Evolutionary conservation across 2,113 vertebrate species (phyloP).

Genomic region (Cariama cristata): DNA sequence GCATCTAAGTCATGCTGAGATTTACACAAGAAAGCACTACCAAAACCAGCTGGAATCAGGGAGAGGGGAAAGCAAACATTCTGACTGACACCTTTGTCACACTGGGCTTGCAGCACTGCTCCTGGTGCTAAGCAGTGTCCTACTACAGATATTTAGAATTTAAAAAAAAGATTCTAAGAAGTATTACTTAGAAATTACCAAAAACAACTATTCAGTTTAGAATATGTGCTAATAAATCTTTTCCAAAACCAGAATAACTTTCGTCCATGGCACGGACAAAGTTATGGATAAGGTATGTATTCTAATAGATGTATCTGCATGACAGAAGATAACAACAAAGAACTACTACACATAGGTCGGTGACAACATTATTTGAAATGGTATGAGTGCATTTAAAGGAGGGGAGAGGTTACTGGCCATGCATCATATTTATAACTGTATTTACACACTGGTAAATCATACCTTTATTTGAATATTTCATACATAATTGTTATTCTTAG

Average conservation of each 20-base stretch:
- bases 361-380: neutral
- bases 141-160: neutral
- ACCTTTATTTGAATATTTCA: neutral
- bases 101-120: neutral
- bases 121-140: neutral
- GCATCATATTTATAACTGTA: neutral
- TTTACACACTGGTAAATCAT: neutral
- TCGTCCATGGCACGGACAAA: neutral
- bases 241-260: neutral
- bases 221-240: neutral
- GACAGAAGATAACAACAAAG: neutral
- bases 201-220: neutral
- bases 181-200: neutral
- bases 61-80: neutral
- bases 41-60: neutral
- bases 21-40: neutral
- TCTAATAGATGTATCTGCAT: neutral
- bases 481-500: neutral
- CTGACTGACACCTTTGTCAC: neutral
- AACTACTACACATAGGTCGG: neutral
- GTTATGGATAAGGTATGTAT: neutral
- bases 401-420: neutral
- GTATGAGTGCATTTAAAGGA: neutral
- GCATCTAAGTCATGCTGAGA: neutral
- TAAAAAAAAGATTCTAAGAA: neutral